Base-by-base conservation (phyloP, 2,888 invertebrate genomes). In the Phytoseiulus persimilis region DNA sequence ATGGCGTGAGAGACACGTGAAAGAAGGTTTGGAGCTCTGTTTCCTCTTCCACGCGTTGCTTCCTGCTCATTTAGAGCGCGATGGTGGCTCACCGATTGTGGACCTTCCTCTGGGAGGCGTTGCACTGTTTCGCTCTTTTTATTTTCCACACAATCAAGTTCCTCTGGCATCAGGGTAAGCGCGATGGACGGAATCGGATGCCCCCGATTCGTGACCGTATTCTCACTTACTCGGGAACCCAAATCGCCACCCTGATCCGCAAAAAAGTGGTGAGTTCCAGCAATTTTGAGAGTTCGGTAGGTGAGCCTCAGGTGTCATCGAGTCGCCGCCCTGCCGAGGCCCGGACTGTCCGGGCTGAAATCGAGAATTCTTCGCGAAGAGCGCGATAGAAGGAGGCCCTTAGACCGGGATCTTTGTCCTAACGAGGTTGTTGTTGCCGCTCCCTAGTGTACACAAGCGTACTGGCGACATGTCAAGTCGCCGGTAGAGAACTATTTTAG, bases 101-200 rank as follows among this genome's bases (percentile, higher is more conserved):
- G 33, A 87, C 87, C 11, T 87, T 87, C 39, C 33, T 87, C 87
- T 87, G 11, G n/a, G 87, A 87, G 87, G 87, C 32, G 87, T 33
- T 87, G 6, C 33, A 87, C 33, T 87, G 87, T 87, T 87, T 87
- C 33, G 39, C 45, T 23, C 31, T 87, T 6, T 87, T 87, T 18
- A 87, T 33, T 6, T 87, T 33, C 32, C 87, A 87, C 18, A 87
- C 87, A n/a, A 33, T 87, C 32, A 87, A 87, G 87, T 87, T 87
- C 18, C 87, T 87, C 9, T 87, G 87, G 87, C 87, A 87, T 23
- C 32, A 87, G 45, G 87, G 87, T 31, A 45, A 32, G 31, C 87
- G 87, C 6, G 87, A 87, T 45, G 87, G 87, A 6, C 32, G 87
- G 87, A 33, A 33, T 5, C 32, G 33, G 32, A 11, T 87, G 31